Conservation (phyloP, 92 coral and sea anemone genomes). For the Actinostola sp. region DNA sequence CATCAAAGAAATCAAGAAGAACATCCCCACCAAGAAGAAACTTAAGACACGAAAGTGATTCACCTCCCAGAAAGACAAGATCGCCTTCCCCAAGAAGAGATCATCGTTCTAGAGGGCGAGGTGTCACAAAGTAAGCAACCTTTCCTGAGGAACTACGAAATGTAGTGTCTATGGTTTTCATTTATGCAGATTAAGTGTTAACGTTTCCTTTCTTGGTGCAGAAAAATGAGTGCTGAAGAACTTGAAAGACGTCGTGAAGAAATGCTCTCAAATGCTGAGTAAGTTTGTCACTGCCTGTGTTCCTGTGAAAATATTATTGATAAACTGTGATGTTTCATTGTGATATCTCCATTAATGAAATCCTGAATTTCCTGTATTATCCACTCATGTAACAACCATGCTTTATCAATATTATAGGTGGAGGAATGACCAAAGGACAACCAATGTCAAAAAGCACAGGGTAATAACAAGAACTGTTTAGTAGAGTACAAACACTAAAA, state of each 20-base stretch:
- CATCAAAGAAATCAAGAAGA: slow-evolving; percentile 22
- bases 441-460: slow-evolving; percentile 78
- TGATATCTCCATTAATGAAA: too few species aligned
- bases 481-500: too few species aligned
- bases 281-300: neutral
- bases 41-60: slow-evolving; percentile 14
- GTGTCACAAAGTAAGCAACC: slow-evolving; percentile 79
- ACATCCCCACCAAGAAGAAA: slow-evolving; percentile 8
- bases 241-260: slow-evolving; percentile 86
- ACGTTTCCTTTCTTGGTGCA: slow-evolving; percentile 5
- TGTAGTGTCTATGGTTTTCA: neutral
- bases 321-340: neutral
- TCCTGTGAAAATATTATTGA: neutral
- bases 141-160: too few species aligned
- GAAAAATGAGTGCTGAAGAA: slow-evolving; percentile 84
- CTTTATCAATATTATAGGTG: slow-evolving; percentile 46
- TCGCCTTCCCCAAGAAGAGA: slow-evolving; percentile 46
- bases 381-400: neutral
- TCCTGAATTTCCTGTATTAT: too few species aligned
- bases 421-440: slow-evolving; percentile 91
- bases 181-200: neutral
- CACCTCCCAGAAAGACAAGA: slow-evolving; percentile 47
- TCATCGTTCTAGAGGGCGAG: slow-evolving; percentile 57
- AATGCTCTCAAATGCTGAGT: slow-evolving; percentile 97
- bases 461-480: too few species aligned